Conservation (phyloP, 2,888 invertebrate species). For the Oscheius sp. region DNA sequence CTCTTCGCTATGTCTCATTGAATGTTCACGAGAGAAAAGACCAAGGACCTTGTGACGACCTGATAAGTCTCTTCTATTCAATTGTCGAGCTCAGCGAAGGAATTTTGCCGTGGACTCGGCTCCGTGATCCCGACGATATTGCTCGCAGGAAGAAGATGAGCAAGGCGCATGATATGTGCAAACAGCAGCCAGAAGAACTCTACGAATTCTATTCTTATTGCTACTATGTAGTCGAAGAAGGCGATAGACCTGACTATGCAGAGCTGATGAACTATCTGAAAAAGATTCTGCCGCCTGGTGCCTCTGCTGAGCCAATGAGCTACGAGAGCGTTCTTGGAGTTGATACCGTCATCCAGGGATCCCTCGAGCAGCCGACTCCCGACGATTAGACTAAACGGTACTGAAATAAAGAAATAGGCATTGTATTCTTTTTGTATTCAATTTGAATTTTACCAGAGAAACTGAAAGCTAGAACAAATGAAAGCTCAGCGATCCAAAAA, state of each 20-base stretch:
- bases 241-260: not conserved
- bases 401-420: too few relatives aligned
- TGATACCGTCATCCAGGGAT: too few relatives aligned
- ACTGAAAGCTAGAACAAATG: too few relatives aligned
- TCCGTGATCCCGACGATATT: slow-evolving; percentile 17
- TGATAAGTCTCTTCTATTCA: slow-evolving; percentile 44
- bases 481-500: too few relatives aligned
- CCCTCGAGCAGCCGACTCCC: too few relatives aligned
- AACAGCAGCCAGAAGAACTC: not conserved
- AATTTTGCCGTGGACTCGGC: slow-evolving; percentile 37
- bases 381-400: too few relatives aligned
- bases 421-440: too few relatives aligned
- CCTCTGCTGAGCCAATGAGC: not conserved
- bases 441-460: too few relatives aligned
- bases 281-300: not conserved
- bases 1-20: slow-evolving; percentile 28
- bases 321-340: not conserved
- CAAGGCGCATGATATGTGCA: slow-evolving; percentile 1
- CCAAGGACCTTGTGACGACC: slow-evolving; percentile 41
- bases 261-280: slow-evolving; percentile 1
- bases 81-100: slow-evolving; percentile 46
- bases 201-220: slow-evolving; percentile 17
- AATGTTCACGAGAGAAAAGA: slow-evolving; percentile 37
- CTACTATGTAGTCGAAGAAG: slow-evolving; percentile 4
- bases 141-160: slow-evolving; percentile 10